These are phyloP conservation scores for Agyllia agylla DNA, from an alignment of 2,888 invertebrate species.

Conservation along the genomic window DNA sequence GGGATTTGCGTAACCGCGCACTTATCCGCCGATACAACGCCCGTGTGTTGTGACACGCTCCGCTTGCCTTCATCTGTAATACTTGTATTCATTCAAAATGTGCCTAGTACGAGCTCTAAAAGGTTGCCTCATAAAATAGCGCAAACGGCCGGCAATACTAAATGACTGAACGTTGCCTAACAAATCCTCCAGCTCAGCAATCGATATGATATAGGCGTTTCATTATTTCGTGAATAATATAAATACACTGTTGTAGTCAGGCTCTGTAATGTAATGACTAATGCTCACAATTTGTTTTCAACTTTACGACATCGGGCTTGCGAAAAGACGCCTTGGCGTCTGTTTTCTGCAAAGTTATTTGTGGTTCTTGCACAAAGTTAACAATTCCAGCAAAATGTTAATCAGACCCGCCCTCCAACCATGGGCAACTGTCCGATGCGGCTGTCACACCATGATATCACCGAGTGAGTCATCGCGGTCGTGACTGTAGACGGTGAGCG, in stretches of 20 bases:
- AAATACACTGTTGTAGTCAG: not conserved
- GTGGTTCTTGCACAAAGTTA: not conserved
- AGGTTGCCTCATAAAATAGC: slow-evolving; percentile 43
- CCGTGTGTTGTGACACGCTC: slow-evolving; percentile 88
- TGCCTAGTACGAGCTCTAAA: slow-evolving; percentile 42
- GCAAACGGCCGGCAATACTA: slow-evolving; percentile 40
- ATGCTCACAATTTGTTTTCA: not conserved
- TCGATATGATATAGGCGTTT: slow-evolving; percentile 41
- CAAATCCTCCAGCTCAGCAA: slow-evolving; percentile 26
- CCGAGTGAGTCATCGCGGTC: slow-evolving; percentile 84
- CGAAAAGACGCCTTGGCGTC: not conserved
- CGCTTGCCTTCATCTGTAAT: slow-evolving; percentile 84
- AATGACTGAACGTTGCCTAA: slow-evolving; percentile 30
- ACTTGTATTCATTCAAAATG: slow-evolving; percentile 75
- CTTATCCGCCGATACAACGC: slow-evolving; percentile 88
- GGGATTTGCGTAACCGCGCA: slow-evolving; percentile 89
- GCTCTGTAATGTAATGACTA: not conserved
- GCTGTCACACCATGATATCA: slow-evolving; percentile 86
- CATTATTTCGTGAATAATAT: slow-evolving; percentile 15
- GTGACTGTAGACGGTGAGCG: slow-evolving; percentile 82
- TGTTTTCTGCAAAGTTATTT: not conserved
- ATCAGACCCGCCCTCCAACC: slow-evolving; percentile 37
- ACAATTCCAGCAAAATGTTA: slow-evolving; percentile 60
- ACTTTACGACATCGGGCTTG: slow-evolving; percentile 1
- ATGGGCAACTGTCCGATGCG: slow-evolving; percentile 15